Conservation (phyloP, 37 sponge, comb jelly and placozoan species). For the Spongilla lacustris region DNA sequence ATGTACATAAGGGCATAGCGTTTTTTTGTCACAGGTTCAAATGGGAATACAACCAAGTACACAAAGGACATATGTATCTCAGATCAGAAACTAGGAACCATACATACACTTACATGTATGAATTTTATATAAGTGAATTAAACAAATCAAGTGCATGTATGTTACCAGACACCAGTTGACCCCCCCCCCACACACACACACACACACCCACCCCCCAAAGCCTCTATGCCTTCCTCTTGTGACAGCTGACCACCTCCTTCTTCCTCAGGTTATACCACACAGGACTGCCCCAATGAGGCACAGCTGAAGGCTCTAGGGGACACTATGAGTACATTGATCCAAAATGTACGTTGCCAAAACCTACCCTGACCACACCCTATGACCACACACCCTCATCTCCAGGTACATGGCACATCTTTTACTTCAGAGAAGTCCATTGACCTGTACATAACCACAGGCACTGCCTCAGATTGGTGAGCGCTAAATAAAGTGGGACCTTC, state of each 20-base stretch:
- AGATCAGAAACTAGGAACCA: too few species aligned
- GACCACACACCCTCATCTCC: not conserved
- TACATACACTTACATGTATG: too few species aligned
- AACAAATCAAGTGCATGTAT: too few species aligned
- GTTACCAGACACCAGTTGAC: too few species aligned
- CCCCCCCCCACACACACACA: not conserved
- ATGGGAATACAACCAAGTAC: too few species aligned
- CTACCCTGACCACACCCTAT: not conserved
- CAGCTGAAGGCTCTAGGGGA: slow-evolving; percentile 48
- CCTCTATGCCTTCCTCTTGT: not conserved
- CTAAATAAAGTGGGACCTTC: too few species aligned
- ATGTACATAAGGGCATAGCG: too few species aligned
- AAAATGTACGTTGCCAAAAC: not conserved
- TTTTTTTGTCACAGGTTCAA: too few species aligned
- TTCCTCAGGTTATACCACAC: slow-evolving; percentile 48
- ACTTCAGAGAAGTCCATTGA: slow-evolving; percentile 36
- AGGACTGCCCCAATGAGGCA: slow-evolving; percentile 59
- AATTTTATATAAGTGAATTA: too few species aligned
- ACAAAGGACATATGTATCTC: too few species aligned
- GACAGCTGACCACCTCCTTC: not conserved
- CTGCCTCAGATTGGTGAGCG: slow-evolving; percentile 67
- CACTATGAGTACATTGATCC: not conserved
- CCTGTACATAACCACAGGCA: slow-evolving; percentile 62
- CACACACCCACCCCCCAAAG: not conserved
- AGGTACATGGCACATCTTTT: slow-evolving; percentile 35